Evolutionary conservation across 2,888 invertebrate species (phyloP), one percentile per base, ranked within the genome.

Genomic region (Frankliniella intonsa): DNA sequence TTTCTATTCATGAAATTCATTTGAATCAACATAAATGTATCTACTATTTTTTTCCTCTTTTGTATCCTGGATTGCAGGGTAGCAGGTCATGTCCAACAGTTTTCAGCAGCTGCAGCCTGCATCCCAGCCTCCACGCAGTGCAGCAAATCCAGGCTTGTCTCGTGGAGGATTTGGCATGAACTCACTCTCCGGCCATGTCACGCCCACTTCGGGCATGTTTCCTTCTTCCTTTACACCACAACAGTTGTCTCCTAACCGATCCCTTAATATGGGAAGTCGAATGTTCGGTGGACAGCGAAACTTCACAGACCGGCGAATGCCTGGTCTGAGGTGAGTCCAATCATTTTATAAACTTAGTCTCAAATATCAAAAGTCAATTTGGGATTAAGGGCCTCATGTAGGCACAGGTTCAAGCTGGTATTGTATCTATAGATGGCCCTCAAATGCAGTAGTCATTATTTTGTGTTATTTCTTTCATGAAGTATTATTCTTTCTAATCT

Each of bases 71-170:
- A 17, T 17, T 62, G n/a, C 25, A 25, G 69, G 69, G 22, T 25
- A 76, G 69, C 69, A 22, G 69, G 69, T 25, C 69, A 76, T 76
- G 69, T 76, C 69, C 69, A 76, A 76, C 69, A 76, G 69, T 76
- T 76, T 76, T 25, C 69, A 76, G 69, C 69, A 76, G 69, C 69
- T 76, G 69, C 69, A 76, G 69, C 69, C 69, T 25, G 69, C 69
- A 76, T 76, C 69, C 22, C 94, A 93, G 90, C 93, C 94, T 87
- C 95, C 95, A 89, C 93, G 95, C 91, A 95, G 94, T 91, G 93
- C 95, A 90, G 94, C 94, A 89, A 92, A 92, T 88, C 90, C 93
- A 88, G 90, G 91, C 86, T 90, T 92, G 88, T 90, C 91, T 84
- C 91, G 91, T 89, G 90, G 91, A 87, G 91, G 90, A 84, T 92